phyloP scores from a whole-genome alignment of 2,113 vertebrate species.

The Brevimyrus niger region DNA sequence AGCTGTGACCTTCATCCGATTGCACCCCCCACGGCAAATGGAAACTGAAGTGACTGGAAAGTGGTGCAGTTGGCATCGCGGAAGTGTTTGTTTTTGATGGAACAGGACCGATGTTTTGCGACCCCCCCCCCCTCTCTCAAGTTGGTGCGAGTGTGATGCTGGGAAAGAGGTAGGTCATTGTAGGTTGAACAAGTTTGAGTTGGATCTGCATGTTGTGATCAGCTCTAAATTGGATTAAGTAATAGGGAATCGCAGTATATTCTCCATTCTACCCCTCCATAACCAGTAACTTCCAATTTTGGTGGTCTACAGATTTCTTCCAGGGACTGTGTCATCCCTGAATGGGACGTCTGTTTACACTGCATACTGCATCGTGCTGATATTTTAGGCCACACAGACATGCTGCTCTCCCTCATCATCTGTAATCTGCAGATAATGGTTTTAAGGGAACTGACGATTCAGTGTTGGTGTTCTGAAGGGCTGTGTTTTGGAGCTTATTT shows the following conservation, averaged over 20 bases:
- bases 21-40: neutral
- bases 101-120: neutral
- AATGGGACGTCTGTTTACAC: neutral
- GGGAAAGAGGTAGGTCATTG: neutral
- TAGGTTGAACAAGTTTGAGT: neutral
- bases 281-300: neutral
- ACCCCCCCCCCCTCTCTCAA: neutral
- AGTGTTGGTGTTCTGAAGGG: neutral
- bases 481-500: neutral
- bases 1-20: neutral
- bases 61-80: neutral
- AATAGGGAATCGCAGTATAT: neutral
- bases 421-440: neutral
- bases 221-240: neutral
- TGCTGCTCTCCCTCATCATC: neutral
- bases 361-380: neutral
- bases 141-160: neutral
- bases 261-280: neutral
- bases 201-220: neutral
- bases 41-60: neutral
- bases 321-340: neutral
- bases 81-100: neutral
- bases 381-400: neutral
- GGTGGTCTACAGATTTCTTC: neutral
- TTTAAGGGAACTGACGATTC: neutral